phyloP scores from a whole-genome alignment of 1,140 invertebrate species.

The Antheraea mylitta region DNA sequence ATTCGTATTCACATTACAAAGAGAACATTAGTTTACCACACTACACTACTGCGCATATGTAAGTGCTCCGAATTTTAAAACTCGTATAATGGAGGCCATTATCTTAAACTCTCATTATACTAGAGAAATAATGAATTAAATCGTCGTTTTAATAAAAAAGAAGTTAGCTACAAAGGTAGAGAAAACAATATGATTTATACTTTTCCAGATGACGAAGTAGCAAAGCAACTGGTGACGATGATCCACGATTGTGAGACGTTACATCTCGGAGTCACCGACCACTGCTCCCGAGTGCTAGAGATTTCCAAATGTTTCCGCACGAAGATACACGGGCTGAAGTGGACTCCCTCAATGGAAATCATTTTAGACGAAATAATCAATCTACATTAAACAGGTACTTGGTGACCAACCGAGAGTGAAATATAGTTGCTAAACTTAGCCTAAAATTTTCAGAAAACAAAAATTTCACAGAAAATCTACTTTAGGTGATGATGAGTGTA shows the following conservation, averaged over 20 bases:
- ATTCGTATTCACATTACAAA: no score
- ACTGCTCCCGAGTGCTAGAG: background rate
- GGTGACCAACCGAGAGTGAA: background rate
- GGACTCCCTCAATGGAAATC: constrained; percentile 4
- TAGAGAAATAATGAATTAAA: no score
- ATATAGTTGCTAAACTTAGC: background rate
- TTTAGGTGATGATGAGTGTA: no score
- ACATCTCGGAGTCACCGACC: background rate
- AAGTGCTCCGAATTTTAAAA: no score
- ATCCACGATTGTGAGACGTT: constrained; percentile 33
- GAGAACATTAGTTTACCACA: no score
- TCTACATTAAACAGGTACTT: background rate
- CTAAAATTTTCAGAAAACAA: no score
- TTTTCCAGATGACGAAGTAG: constrained; percentile 46
- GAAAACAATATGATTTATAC: background rate
- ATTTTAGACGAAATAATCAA: constrained; percentile 2
- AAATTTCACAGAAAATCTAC: no score
- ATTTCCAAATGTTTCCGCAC: constrained; percentile 8
- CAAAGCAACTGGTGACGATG: constrained; percentile 49
- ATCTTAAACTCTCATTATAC: no score
- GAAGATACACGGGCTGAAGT: background rate
- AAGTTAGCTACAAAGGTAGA: no score
- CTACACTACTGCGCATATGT: no score
- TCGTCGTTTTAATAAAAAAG: no score
- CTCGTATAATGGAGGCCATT: background rate